Evolutionary conservation across 2,797 vertebrate genomes (phyloP).

Genomic region (Pteronotus mesoamericanus): DNA sequence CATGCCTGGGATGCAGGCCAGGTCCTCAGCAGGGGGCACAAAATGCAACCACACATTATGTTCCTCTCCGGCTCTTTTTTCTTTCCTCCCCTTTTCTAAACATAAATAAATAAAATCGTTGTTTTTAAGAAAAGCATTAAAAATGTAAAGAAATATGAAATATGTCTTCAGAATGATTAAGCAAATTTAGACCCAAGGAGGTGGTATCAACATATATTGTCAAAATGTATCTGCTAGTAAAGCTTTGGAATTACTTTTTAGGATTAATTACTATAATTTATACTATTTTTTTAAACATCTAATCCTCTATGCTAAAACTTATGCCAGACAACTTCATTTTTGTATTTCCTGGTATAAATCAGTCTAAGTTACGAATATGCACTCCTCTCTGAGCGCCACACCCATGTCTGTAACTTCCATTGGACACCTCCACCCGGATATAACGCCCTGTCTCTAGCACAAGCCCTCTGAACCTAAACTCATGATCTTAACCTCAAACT

Average conservation of each 20-base stretch:
- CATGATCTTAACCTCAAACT: background rate
- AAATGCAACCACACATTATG: too few species aligned
- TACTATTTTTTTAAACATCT: background rate
- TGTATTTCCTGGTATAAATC: background rate
- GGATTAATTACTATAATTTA: background rate
- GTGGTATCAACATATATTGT: background rate
- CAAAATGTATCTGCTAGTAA: background rate
- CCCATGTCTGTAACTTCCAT: background rate
- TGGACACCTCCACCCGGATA: background rate
- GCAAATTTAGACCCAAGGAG: background rate
- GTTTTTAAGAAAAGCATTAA: background rate
- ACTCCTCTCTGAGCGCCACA: background rate
- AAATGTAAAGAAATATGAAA: background rate
- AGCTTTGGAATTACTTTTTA: background rate
- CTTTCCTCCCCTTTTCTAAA: too few species aligned
- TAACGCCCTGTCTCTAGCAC: background rate
- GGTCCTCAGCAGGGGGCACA: too few species aligned
- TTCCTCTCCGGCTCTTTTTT: too few species aligned
- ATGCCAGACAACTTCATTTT: background rate
- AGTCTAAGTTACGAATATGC: background rate
- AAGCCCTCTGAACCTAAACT: background rate
- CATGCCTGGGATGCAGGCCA: too few species aligned
- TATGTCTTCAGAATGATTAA: slow-evolving; percentile 10
- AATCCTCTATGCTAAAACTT: background rate
- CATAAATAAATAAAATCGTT: too few species aligned